Base-by-base conservation (phyloP, 2,113 vertebrate genomes). In the Otus sunia region DNA sequence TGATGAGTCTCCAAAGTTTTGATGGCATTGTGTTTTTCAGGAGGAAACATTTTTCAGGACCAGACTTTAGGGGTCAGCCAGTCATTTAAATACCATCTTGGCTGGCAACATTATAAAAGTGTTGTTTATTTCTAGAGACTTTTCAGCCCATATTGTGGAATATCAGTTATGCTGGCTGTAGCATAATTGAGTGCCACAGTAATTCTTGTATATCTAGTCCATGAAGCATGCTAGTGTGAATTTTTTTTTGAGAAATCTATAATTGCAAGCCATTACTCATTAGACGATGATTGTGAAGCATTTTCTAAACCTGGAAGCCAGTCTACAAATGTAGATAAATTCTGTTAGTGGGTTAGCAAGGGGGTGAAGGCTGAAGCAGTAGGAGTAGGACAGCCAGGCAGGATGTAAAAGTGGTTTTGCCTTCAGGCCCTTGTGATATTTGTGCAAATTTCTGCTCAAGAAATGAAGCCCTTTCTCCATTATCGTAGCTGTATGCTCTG, bases 261-360 rank as follows among this genome's bases (percentile, higher is more conserved):
- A 67, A 66, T 66, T 89, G 9, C 43, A 75, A n/a, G 36, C 2
- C 5, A 4, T 58, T 76, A 50, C n/a, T 49, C 11, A 7, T 69
- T 55, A 66, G 64, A 26, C 2, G 1, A 37, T 81, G 55, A 12
- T 41, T 50, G 20, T 49, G 39, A 64, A 77, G 22, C 25, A 22
- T 36, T 60, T 77, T 75, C 77, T 84, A 49, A 93, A n/a, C 37
- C 56, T 73, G 49, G 23, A 77, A 82, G 10, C 20, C 12, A 60
- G 26, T 78, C 30, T 58, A 29, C 27, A 86, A 56, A 18, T 7
- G 18, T 45, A 41, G 29, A 19, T 64, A 74, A 56, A 69, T 41
- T 82, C 27, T 86, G 5, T 12, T 1, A 11, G 0, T 13, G 18
- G 6, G 3, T 5, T 64, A 15, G 5, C 29, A 12, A 29, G 11